phyloP scores from a whole-genome alignment of 2,888 invertebrate genomes.

The Chalcis sispes region DNA sequence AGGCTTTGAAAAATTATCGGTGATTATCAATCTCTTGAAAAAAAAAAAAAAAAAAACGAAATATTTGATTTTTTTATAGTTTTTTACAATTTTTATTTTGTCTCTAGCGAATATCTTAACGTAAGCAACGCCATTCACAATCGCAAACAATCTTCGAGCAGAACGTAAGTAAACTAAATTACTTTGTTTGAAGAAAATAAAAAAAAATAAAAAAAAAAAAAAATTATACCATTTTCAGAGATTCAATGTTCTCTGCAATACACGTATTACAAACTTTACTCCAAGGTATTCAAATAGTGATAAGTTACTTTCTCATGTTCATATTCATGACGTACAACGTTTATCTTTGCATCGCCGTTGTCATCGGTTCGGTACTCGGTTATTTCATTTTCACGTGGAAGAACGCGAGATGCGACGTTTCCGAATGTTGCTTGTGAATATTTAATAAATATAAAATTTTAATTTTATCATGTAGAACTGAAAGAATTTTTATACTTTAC shows the following conservation, averaged over 20 bases:
- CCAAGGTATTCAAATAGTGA: constrained; percentile 74
- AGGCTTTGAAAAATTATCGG: constrained; percentile 82
- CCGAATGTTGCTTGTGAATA: constrained; percentile 67
- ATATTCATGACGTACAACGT: constrained; percentile 82
- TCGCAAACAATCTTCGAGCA: constrained; percentile 38
- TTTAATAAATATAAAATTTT: no score
- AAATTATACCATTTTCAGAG: no score
- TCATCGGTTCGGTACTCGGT: constrained; percentile 78
- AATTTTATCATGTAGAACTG: no score
- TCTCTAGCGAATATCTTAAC: constrained; percentile 66
- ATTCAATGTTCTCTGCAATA: constrained; percentile 67
- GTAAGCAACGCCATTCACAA: constrained; percentile 39
- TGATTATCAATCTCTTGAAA: constrained; percentile 62
- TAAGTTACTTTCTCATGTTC: constrained; percentile 80
- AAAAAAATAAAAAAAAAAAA: no score
- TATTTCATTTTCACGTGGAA: constrained; percentile 74
- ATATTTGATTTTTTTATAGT: no score
- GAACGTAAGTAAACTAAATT: constrained; percentile 59
- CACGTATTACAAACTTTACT: constrained; percentile 69
- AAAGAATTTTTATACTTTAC: no score
- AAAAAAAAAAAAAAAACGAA: no score
- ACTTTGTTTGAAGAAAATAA: no score
- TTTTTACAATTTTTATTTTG: background rate
- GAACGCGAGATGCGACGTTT: constrained; percentile 62
- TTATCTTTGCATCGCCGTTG: constrained; percentile 79